A percentile compares a stretch with the other conserved stretches of the same genome.
Conservation (phyloP, 2,888 invertebrate species). For the Yponomeuta cagnagella region DNA sequence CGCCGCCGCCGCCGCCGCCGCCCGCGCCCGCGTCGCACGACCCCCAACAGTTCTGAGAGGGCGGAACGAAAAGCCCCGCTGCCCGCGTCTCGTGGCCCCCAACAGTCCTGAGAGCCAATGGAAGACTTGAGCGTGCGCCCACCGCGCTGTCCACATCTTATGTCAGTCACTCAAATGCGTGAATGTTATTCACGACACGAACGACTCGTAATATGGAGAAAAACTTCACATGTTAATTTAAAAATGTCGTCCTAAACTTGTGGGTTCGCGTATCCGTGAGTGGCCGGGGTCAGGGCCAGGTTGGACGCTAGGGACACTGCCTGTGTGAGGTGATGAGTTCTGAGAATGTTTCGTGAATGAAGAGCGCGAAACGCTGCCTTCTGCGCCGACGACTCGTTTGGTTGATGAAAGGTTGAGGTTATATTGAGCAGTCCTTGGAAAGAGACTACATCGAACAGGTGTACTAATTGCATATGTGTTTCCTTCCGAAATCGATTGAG, state of each 20-base stretch:
- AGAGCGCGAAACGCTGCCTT: too few relatives aligned
- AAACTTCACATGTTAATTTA: too few relatives aligned
- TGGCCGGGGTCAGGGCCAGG: background rate
- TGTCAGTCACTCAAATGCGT: too few relatives aligned
- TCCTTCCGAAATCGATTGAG: background rate
- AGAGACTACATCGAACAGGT: background rate
- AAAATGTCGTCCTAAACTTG: too few relatives aligned
- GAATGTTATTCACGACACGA: too few relatives aligned
- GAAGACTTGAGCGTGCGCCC: too few relatives aligned
- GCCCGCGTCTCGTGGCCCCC: background rate
- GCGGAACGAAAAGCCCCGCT: background rate
- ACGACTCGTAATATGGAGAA: too few relatives aligned
- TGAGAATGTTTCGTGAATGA: too few relatives aligned
- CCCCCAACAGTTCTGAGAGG: background rate
- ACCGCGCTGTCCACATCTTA: too few relatives aligned
- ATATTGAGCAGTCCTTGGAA: background rate
- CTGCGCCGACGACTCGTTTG: background rate
- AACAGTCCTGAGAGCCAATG: too few relatives aligned
- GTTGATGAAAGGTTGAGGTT: background rate
- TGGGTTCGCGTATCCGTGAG: too few relatives aligned
- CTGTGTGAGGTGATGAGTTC: too few relatives aligned
- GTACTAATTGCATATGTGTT: background rate
- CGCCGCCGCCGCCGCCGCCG: constrained; percentile 15
- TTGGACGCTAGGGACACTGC: background rate
- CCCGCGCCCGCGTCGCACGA: constrained; percentile 31